Base-by-base conservation (phyloP, 2,113 vertebrate genomes). In the Passer domesticus region DNA sequence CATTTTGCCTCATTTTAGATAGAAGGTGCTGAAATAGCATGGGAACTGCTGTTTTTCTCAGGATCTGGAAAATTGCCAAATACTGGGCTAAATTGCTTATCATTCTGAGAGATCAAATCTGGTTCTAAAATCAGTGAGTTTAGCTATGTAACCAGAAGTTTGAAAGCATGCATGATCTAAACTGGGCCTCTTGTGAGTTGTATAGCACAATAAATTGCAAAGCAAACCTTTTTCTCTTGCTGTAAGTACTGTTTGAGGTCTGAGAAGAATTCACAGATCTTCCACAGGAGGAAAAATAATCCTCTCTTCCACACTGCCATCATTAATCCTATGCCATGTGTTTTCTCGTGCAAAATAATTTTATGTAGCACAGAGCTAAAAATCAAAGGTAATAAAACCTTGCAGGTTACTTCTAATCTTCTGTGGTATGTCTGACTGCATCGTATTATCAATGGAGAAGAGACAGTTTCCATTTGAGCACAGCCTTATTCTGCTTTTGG, bases 321-420 rank as follows among this genome's bases (percentile, higher is more conserved):
- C 72, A 89, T 94, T 94, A 85, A 90, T 83, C 72, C 41, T 91
- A 28, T n/a, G 14, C 58, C 28, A 66, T 66, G 46, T 18, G 87
- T 93, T 97, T 96, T 90, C 58, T 92, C 62, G 59, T 84, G 80
- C 72, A 96, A 96, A 91, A 94, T 90, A 94, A 94, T 97, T 97
- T 95, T 92, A 76, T 92, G 59, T 91, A 83, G 70, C 9, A 1
- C 62, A 56, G 46, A 70, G 73, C 81, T 87, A 87, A 90, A 94
- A 72, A 75, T 82, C 89, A 94, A 82, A 94, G 83, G 55, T 85
- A 87, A 50, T 87, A 73, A 96, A 94, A 47, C 28, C 67, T 91
- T 62, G 28, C 68, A 60, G 41, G 87, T 86, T 75, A 47, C 67
- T 87, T 95, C 81, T 95, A 50, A 95, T 94, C 58, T 91, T 90